Conservation (phyloP, 2,113 vertebrate genomes). For the Gymnorhina tibicen region DNA sequence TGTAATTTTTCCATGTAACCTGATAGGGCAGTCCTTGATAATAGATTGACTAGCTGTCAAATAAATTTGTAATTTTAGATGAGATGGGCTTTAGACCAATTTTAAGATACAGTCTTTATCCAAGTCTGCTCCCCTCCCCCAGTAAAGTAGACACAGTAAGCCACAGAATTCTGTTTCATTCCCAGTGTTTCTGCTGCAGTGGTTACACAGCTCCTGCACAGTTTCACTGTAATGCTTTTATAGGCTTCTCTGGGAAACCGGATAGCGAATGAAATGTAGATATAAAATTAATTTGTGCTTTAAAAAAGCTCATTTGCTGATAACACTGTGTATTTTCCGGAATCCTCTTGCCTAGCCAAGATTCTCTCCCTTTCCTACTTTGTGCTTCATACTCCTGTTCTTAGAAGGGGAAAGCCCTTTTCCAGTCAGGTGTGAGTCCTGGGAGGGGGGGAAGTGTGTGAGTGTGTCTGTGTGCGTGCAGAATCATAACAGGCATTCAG, state of each 20-base stretch:
- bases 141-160: neutral
- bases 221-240: neutral
- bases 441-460: neutral
- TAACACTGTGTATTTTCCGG: neutral
- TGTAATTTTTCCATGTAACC: conserved; percentile 57
- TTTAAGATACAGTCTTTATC: conserved; percentile 13
- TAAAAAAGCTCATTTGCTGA: neutral
- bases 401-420: conserved; percentile 52
- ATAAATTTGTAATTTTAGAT: conserved; percentile 59
- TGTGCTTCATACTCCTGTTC: neutral
- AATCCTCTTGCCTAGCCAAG: neutral
- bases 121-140: conserved; percentile 1
- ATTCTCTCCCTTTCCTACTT: neutral
- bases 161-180: conserved; percentile 5
- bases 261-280: neutral
- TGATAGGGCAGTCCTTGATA: conserved; percentile 34
- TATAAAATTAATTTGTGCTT: neutral
- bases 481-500: conserved; percentile 56
- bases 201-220: neutral
- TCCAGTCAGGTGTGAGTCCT: conserved; percentile 34
- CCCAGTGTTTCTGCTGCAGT: conserved; percentile 24
- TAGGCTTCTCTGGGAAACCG: neutral
- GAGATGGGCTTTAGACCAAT: conserved; percentile 18
- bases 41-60: conserved; percentile 35
- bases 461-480: neutral